A percentile compares a stretch with the other conserved stretches of the same genome.
These are phyloP conservation scores for Drosophila ogumai DNA, from an alignment of 1,140 invertebrate genomes.

Conservation along the genomic window DNA sequence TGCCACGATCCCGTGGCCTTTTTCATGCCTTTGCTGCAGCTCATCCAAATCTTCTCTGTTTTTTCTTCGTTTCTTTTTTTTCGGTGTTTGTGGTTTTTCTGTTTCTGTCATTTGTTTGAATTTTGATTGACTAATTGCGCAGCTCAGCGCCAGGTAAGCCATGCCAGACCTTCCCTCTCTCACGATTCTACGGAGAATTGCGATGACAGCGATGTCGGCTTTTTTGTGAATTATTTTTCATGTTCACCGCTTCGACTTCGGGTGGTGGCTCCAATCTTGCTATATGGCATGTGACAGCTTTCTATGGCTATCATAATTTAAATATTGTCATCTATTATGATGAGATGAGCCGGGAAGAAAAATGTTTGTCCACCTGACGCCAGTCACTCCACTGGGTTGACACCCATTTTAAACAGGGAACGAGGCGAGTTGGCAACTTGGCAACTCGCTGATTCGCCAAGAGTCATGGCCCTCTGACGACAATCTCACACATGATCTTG, in stretches of 20 bases:
- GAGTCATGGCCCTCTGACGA: slow-evolving; percentile 35
- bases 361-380: slow-evolving; percentile 69
- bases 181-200: slow-evolving; percentile 7
- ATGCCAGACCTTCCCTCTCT: not conserved
- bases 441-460: slow-evolving; percentile 24
- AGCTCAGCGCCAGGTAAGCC: slow-evolving; percentile 54
- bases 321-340: slow-evolving; percentile 74
- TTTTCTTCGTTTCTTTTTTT: slow-evolving; percentile 20
- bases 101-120: slow-evolving; percentile 73
- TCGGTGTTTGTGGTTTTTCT: slow-evolving; percentile 18
- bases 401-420: slow-evolving; percentile 16
- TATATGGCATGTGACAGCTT: slow-evolving; percentile 39
- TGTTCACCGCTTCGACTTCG: slow-evolving; percentile 43
- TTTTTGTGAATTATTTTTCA: slow-evolving; percentile 32
- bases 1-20: slow-evolving; percentile 80
- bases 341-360: slow-evolving; percentile 20
- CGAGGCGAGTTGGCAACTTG: slow-evolving; percentile 4
- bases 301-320: slow-evolving; percentile 78
- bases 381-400: slow-evolving; percentile 54
- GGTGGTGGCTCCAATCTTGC: slow-evolving; percentile 19
- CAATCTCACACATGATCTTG: slow-evolving; percentile 42
- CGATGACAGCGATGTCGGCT: slow-evolving; percentile 15
- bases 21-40: slow-evolving; percentile 63
- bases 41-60: slow-evolving; percentile 21
- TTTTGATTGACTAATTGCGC: slow-evolving; percentile 83